Conservation (phyloP, 2,888 invertebrate genomes). For the Acanthoscelides obtectus region DNA sequence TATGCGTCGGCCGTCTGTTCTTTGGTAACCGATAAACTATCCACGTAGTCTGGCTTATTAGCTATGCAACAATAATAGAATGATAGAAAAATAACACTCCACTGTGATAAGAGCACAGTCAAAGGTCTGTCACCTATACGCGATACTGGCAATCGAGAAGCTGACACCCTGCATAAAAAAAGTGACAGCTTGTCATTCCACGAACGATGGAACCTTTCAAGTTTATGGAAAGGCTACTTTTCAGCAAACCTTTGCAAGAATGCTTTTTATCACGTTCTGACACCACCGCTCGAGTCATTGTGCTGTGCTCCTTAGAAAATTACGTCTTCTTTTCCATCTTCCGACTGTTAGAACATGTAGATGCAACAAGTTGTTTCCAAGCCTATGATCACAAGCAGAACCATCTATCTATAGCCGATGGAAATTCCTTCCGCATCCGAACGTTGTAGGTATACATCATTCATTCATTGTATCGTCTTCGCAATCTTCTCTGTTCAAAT, state of each 20-base stretch:
- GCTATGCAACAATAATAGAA: too few relatives aligned
- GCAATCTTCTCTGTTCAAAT: not conserved
- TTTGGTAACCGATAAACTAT: too few relatives aligned
- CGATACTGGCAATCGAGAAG: too few relatives aligned
- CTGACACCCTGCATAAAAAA: too few relatives aligned
- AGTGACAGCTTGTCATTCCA: too few relatives aligned
- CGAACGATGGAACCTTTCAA: too few relatives aligned
- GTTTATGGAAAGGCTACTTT: too few relatives aligned
- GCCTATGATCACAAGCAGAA: not conserved
- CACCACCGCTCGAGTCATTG: conserved; percentile 22
- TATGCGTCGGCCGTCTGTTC: too few relatives aligned
- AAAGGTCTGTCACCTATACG: too few relatives aligned
- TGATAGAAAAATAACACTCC: too few relatives aligned
- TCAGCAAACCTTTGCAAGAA: not conserved
- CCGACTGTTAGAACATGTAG: not conserved
- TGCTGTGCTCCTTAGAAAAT: conserved; percentile 41
- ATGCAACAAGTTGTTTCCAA: not conserved
- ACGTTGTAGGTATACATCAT: not conserved
- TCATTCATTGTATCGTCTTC: not conserved
- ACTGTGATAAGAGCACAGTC: too few relatives aligned
- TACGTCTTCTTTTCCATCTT: conserved; percentile 15
- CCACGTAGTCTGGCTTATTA: too few relatives aligned
- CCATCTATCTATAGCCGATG: not conserved
- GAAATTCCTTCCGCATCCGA: not conserved
- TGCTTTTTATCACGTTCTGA: not conserved